These are phyloP conservation scores for Stigmatopora argus DNA, from an alignment of 2,113 vertebrate species.

Conservation along the genomic window DNA sequence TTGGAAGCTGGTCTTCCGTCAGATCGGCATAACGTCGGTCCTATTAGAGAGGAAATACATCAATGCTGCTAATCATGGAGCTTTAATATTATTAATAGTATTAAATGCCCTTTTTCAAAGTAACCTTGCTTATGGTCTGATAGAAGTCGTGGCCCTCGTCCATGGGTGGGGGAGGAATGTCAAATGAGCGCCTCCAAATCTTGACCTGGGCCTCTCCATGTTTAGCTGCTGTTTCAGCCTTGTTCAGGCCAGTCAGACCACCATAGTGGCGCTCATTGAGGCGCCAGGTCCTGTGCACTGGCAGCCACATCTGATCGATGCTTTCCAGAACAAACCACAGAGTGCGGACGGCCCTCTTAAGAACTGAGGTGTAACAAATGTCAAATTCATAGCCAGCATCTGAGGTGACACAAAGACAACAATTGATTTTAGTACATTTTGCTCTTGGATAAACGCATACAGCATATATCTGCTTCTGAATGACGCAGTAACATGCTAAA, in stretches of 20 bases:
- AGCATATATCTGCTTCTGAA: constrained; percentile 5
- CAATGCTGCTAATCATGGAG: neutral
- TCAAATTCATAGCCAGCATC: constrained; percentile 84
- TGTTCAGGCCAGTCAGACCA: constrained; percentile 86
- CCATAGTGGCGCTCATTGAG: constrained; percentile 91
- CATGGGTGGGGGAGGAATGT: constrained; percentile 83
- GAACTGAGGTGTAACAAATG: constrained; percentile 85
- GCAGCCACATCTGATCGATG: constrained; percentile 91
- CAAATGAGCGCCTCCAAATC: constrained; percentile 88
- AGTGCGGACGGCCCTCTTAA: constrained; percentile 85
- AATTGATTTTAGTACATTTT: neutral
- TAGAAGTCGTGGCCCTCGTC: constrained; percentile 75
- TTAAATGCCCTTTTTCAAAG: neutral
- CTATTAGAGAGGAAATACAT: constrained; percentile 38
- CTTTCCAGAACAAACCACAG: constrained; percentile 84
- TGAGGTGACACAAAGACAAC: constrained; percentile 12
- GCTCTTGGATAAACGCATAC: neutral
- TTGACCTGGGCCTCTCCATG: constrained; percentile 90
- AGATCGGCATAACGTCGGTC: constrained; percentile 80
- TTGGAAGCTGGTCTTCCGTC: constrained; percentile 74
- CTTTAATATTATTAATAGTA: neutral
- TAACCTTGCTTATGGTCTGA: constrained; percentile 70
- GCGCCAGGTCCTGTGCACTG: constrained; percentile 82
- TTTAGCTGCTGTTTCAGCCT: constrained; percentile 84
- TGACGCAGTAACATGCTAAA: too few relatives aligned